phyloP scores from a whole-genome alignment of 2,113 vertebrate species.

The Mesoclemmys tuberculata region DNA sequence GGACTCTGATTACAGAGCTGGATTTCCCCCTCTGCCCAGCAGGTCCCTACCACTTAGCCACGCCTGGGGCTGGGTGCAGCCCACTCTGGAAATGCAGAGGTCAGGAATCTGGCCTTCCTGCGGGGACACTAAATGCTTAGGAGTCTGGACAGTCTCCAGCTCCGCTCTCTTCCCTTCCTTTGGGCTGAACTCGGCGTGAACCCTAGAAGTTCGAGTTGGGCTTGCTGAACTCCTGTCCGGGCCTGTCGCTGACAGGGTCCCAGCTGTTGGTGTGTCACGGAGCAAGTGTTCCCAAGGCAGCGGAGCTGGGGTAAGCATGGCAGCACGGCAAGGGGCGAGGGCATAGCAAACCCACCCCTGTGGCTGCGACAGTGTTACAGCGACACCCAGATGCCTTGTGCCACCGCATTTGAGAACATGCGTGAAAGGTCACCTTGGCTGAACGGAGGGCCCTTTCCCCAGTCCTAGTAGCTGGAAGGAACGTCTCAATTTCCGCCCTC shows the following conservation, averaged over 20 bases:
- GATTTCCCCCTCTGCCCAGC: background rate
- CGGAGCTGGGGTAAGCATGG: no score
- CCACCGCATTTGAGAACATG: background rate
- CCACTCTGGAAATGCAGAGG: background rate
- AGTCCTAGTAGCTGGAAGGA: background rate
- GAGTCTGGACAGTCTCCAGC: background rate
- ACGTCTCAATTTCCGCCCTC: background rate
- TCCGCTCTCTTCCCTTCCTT: background rate
- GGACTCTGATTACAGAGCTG: conserved; percentile 31
- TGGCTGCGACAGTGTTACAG: background rate
- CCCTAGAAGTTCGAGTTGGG: background rate
- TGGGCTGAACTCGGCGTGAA: background rate
- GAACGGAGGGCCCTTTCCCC: background rate
- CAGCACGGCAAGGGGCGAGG: background rate
- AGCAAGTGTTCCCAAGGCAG: no score
- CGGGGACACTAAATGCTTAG: background rate
- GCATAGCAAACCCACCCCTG: background rate
- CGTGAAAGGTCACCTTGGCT: background rate
- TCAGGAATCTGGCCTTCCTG: no score
- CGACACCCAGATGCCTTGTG: background rate
- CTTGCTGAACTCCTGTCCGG: background rate
- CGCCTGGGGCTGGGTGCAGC: background rate
- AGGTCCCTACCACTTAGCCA: background rate
- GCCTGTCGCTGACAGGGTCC: background rate
- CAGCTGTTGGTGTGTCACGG: background rate